A percentile compares a stretch with the other conserved stretches of the same genome.
These are phyloP conservation scores for Teleogryllus oceanicus DNA, from an alignment of 2,888 invertebrate species.

Conservation along the genomic window DNA sequence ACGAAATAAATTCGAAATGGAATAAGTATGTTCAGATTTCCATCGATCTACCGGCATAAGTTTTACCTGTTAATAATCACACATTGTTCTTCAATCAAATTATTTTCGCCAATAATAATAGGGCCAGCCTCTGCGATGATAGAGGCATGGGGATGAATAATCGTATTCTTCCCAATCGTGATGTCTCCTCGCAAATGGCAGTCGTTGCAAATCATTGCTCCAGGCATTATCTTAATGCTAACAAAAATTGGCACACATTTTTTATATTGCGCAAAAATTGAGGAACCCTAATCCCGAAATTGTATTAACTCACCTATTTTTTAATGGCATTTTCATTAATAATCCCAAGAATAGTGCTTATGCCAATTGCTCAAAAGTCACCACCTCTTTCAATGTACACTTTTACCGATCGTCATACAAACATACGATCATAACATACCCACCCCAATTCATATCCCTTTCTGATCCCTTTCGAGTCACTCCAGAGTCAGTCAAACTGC, in stretches of 20 bases:
- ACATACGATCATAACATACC: no score
- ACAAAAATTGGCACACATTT: slow-evolving; percentile 48
- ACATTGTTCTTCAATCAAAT: slow-evolving; percentile 94
- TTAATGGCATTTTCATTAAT: background rate
- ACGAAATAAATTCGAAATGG: background rate
- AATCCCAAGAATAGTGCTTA: no score
- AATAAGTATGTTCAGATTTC: no score
- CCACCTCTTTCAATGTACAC: no score
- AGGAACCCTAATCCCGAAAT: background rate
- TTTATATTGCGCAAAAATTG: background rate
- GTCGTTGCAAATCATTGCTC: slow-evolving; percentile 89
- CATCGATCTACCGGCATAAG: background rate
- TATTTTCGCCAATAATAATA: slow-evolving; percentile 91
- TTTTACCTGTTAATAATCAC: slow-evolving; percentile 76
- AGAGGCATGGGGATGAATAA: slow-evolving; percentile 89
- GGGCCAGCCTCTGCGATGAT: slow-evolving; percentile 94
- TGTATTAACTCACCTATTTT: background rate
- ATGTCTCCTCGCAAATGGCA: slow-evolving; percentile 86
- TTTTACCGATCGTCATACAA: no score
- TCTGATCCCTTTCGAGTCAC: no score
- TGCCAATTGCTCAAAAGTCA: no score
- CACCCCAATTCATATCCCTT: no score
- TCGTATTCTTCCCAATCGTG: slow-evolving; percentile 83
- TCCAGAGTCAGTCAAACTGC: no score
- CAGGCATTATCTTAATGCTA: slow-evolving; percentile 75